Evolutionary conservation across 2,797 vertebrate species (phyloP).

Genomic region (Buceros bicornis): DNA sequence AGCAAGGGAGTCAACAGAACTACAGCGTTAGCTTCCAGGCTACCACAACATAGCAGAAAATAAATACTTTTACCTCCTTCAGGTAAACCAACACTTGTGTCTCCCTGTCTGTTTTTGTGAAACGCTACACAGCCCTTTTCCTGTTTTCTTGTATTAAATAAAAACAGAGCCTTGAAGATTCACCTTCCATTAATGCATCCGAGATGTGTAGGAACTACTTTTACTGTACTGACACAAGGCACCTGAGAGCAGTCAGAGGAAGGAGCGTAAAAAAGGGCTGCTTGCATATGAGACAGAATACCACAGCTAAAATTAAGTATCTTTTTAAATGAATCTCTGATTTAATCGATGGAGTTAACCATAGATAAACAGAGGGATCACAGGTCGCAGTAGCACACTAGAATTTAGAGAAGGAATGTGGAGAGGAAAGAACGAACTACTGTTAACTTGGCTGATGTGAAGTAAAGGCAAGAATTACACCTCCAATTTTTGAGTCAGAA

Average conservation of each 20-base stretch:
- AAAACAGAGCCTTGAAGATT: background rate
- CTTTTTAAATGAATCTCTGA: background rate
- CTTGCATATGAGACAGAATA: background rate
- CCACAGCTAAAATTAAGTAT: background rate
- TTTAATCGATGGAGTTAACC: background rate
- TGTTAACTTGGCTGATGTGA: background rate
- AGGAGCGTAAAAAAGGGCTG: background rate
- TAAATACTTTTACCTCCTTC: background rate
- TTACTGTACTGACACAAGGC: background rate
- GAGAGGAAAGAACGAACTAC: background rate
- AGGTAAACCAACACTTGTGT: background rate
- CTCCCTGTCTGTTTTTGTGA: background rate
- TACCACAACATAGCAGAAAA: background rate
- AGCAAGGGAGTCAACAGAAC: background rate
- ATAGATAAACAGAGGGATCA: background rate
- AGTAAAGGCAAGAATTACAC: background rate
- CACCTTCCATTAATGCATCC: background rate
- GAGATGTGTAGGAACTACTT: background rate
- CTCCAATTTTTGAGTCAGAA: background rate
- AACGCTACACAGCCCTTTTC: background rate
- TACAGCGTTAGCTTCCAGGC: background rate
- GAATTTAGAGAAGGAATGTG: background rate
- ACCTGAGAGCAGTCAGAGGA: background rate
- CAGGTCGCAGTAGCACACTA: background rate
- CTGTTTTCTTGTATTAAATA: background rate